A percentile compares a stretch with the other conserved stretches of the same genome.
phyloP scores from a whole-genome alignment of 2,797 vertebrate genomes.

The Sylvilagus floridanus region DNA sequence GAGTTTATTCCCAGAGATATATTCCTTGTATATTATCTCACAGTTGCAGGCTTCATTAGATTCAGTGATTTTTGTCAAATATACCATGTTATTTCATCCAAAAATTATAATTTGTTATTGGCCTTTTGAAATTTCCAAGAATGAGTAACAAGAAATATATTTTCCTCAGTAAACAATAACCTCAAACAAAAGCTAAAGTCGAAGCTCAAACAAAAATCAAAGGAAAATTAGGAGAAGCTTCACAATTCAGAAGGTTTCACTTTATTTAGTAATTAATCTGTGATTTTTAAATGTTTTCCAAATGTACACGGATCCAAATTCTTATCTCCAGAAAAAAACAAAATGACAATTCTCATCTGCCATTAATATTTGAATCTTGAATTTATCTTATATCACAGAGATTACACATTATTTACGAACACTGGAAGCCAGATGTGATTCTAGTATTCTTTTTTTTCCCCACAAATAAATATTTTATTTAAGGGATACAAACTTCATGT shows the following conservation, averaged over 20 bases:
- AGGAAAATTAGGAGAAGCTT: slow-evolving; percentile 49
- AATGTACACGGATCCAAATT: background rate
- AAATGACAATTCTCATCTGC: background rate
- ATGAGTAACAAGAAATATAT: slow-evolving; percentile 61
- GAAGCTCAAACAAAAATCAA: slow-evolving; percentile 50
- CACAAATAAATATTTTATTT: no score
- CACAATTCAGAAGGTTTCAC: slow-evolving; percentile 24
- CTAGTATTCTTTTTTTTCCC: background rate
- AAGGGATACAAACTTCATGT: no score
- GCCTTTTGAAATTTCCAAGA: slow-evolving; percentile 79
- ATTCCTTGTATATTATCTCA: slow-evolving; percentile 84
- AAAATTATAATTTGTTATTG: slow-evolving; percentile 79
- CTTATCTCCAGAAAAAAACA: background rate
- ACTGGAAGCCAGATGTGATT: background rate
- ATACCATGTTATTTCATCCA: slow-evolving; percentile 77
- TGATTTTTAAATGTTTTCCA: slow-evolving; percentile 61
- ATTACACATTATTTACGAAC: background rate
- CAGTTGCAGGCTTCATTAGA: slow-evolving; percentile 83
- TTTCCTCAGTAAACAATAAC: slow-evolving; percentile 79
- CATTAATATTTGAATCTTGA: background rate
- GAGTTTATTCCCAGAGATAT: slow-evolving; percentile 79
- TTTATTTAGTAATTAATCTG: slow-evolving; percentile 23
- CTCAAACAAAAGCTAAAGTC: slow-evolving; percentile 71
- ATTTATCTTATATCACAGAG: background rate
- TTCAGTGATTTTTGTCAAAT: slow-evolving; percentile 71